Base-by-base conservation (phyloP, 2,113 vertebrate genomes). In the Sorex araneus region DNA sequence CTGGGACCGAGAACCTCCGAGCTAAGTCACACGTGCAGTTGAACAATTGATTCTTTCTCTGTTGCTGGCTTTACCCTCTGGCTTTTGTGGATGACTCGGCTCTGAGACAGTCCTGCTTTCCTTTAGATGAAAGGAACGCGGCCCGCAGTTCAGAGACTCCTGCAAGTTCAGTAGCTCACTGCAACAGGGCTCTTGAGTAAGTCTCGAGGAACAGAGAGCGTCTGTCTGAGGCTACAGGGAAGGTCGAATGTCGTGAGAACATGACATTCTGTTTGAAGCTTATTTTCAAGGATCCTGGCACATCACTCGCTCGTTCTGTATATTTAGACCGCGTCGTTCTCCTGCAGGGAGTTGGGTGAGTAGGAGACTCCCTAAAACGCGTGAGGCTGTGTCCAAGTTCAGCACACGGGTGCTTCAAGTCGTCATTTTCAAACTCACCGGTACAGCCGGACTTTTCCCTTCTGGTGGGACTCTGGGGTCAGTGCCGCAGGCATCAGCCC, bases 301-400 rank as follows among this genome's bases (percentile, higher is more conserved):
- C 18, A 60, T 54, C 54, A 54, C 54, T 54, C 18, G 57, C 25
- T 27, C 15, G 76, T 70, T 34, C 4, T 23, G 3, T 21, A 73
- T 40, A 43, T 79, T 82, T 43, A 84, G n/a, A 36, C 36, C 9
- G 40, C 93, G 89, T 70, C 34, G 10, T 77, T 89, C 40, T 78
- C n/a, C 21, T 16, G 18, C 1, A 0, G 6, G 1, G 34, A 40
- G 71, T 87, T 89, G 45, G 16, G 45, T 71, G 12, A 73, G n/a
- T 79, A 34, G n/a, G 32, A 57, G 3, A 7, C 0, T n/a, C 34
- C 19, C 19, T 27, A 1, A 34, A 6, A 50, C 64, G 3, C 27
- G 32, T 1, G 2, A 69, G 28, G 32, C 1, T 23, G 28, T 43
- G 15, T 73, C 60, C 18, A 67, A 93, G 40, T 12, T 30, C 70